Percentiles rank a stretch among this genome's conserved stretches.
Evolutionary conservation across 2,113 vertebrate genomes (phyloP).

Genomic region (Phycodurus eques): DNA sequence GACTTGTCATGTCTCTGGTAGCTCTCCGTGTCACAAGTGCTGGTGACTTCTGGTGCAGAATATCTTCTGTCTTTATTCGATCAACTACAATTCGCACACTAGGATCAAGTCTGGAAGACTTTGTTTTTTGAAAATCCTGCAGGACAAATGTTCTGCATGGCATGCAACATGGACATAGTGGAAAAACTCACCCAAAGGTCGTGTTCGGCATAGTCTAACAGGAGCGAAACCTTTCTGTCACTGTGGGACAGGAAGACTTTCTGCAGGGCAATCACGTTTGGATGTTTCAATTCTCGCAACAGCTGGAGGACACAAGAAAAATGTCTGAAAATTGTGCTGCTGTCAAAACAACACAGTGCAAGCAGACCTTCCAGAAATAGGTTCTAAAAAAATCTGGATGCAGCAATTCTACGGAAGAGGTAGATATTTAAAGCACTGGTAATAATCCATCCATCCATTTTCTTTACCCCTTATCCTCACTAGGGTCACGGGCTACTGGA

Average conservation of each 20-base stretch:
- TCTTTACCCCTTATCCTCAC: too few species aligned
- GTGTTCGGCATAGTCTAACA: constrained; percentile 98
- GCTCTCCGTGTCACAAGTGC: too few species aligned
- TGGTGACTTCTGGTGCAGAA: too few species aligned
- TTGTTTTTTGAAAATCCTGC: background rate
- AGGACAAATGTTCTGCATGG: background rate
- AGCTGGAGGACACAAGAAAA: constrained; percentile 80
- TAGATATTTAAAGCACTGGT: background rate
- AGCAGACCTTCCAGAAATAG: background rate
- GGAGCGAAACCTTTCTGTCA: constrained; percentile 98
- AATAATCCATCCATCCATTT: background rate
- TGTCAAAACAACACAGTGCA: background rate
- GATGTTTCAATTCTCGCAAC: constrained; percentile 94
- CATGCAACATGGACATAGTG: background rate
- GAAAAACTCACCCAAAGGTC: constrained; percentile 90
- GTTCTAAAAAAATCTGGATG: background rate
- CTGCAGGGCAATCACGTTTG: constrained; percentile 97
- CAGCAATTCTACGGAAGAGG: background rate
- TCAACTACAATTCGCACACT: background rate
- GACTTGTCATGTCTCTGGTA: too few species aligned
- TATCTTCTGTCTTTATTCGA: background rate
- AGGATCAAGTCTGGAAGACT: background rate
- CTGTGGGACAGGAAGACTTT: constrained; percentile 98
- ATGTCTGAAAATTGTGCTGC: background rate
- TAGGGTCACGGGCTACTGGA: too few species aligned